phyloP scores from a whole-genome alignment of 2,888 invertebrate genomes.

The Sceliomorpha sp. region DNA sequence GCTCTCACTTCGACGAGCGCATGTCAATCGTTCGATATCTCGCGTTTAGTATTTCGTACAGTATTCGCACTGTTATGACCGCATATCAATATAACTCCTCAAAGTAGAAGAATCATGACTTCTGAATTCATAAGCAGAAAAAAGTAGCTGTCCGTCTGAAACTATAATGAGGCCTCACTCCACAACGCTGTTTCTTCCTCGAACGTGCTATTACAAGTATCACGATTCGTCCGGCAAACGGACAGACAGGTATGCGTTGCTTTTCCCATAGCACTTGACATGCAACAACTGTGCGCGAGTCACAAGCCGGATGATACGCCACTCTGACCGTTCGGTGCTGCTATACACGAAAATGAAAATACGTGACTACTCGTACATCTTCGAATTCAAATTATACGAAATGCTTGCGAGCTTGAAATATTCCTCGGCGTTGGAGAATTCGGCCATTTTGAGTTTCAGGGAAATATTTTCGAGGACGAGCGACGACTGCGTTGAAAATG shows the following conservation, averaged over 20 bases:
- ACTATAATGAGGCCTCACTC: constrained; percentile 30
- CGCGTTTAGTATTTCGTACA: no score
- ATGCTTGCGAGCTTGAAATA: constrained; percentile 35
- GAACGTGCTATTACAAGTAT: constrained; percentile 58
- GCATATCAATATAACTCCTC: no score
- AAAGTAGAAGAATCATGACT: not conserved
- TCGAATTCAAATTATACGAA: constrained; percentile 37
- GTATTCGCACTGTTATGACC: no score
- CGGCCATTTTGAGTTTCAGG: no score
- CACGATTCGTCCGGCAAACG: constrained; percentile 47
- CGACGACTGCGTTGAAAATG: constrained; percentile 29
- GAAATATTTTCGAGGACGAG: no score
- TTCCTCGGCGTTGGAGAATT: constrained; percentile 22
- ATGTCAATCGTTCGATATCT: no score
- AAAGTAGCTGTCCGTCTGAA: constrained; percentile 26
- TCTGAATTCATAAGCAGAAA: constrained; percentile 6
- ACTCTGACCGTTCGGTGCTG: constrained; percentile 18
- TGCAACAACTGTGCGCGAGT: constrained; percentile 58
- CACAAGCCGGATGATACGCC: constrained; percentile 33
- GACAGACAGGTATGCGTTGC: constrained; percentile 49
- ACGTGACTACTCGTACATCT: constrained; percentile 39
- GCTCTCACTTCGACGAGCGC: no score
- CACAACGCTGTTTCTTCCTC: constrained; percentile 20
- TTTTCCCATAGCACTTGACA: constrained; percentile 66
- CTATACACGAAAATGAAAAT: constrained; percentile 44